Conservation (phyloP, 2,888 invertebrate genomes). For the Cephus nigrinus region DNA sequence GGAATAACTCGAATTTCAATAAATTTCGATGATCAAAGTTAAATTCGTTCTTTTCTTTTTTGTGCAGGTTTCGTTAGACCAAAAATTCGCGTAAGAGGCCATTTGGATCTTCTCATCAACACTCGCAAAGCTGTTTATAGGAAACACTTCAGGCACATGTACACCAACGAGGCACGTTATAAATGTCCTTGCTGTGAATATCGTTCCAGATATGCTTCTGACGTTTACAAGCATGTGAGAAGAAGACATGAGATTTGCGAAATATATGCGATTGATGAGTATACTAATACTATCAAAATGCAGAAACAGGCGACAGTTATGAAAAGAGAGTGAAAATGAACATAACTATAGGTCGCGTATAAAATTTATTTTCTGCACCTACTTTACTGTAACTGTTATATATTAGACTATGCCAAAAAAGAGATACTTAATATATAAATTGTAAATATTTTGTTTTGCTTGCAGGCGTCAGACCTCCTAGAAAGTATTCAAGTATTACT, state of each 20-base stretch:
- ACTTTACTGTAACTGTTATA: background rate
- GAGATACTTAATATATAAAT: background rate
- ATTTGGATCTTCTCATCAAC: background rate
- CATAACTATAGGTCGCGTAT: conserved; percentile 4
- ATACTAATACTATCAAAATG: background rate
- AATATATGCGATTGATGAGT: conserved; percentile 39
- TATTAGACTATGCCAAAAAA: background rate
- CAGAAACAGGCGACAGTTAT: conserved; percentile 17
- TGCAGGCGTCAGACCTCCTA: background rate
- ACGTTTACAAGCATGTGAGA: conserved; percentile 49
- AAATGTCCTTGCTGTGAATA: conserved; percentile 53
- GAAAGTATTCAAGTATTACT: conserved; percentile 1
- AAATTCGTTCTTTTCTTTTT: background rate
- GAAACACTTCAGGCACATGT: conserved; percentile 47
- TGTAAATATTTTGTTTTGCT: background rate
- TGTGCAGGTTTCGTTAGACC: background rate
- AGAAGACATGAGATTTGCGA: conserved; percentile 43
- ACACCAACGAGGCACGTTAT: conserved; percentile 52
- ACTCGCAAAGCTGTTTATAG: conserved; percentile 25
- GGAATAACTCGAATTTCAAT: background rate
- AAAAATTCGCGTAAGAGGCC: background rate
- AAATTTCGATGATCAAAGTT: background rate
- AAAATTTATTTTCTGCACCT: background rate
- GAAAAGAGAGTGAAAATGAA: conserved; percentile 3
- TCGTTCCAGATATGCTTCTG: conserved; percentile 47